A percentile compares a stretch with the other conserved stretches of the same genome.
phyloP scores from a whole-genome alignment of 2,113 vertebrate species.

The Eidolon helvum region DNA sequence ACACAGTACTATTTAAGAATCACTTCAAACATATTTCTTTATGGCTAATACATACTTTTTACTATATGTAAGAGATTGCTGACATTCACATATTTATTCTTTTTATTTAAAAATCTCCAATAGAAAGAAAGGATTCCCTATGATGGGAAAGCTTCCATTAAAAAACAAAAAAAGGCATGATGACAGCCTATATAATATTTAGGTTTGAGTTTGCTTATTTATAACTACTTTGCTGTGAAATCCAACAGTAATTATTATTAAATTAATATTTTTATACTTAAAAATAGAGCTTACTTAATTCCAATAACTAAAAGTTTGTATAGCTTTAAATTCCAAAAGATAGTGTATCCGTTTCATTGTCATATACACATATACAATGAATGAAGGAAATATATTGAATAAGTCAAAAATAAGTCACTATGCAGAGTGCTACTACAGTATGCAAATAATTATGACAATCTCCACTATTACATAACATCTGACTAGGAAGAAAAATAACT shows the following conservation, averaged over 20 bases:
- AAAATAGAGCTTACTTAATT: not conserved
- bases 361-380: not conserved
- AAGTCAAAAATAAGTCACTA: not conserved
- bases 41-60: not conserved
- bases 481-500: not conserved
- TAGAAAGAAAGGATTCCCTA: not conserved
- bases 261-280: not conserved
- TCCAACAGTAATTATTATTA: not conserved
- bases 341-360: not conserved
- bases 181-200: not conserved
- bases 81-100: not conserved
- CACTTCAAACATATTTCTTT: not conserved
- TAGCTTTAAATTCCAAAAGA: not conserved
- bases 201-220: not conserved
- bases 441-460: not conserved
- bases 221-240: not conserved
- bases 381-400: not conserved
- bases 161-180: not conserved
- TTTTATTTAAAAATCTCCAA: not conserved
- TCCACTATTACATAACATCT: not conserved
- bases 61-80: not conserved
- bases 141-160: not conserved
- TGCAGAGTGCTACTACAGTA: not conserved
- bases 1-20: not conserved
- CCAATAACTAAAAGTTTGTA: not conserved